These are phyloP conservation scores for Stomorhina lunata DNA, from an alignment of 2,888 invertebrate genomes.

Conservation along the genomic window DNA sequence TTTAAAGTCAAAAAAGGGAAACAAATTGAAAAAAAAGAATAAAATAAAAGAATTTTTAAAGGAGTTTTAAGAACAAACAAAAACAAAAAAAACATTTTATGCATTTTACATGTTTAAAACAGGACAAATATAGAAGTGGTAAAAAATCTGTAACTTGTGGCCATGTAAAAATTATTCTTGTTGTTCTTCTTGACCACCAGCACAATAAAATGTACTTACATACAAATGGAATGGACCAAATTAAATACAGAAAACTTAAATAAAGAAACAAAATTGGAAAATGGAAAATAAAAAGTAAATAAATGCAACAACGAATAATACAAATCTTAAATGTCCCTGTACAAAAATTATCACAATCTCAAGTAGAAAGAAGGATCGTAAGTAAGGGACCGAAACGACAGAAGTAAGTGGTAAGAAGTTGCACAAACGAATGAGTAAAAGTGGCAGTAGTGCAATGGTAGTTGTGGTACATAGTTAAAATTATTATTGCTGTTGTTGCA, in stretches of 20 bases:
- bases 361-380: conserved; percentile 25
- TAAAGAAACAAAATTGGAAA: neutral
- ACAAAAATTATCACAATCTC: conserved; percentile 54
- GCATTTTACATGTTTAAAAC: conserved; percentile 32
- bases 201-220: neutral
- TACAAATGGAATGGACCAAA: conserved; percentile 37
- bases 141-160: conserved; percentile 34
- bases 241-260: conserved; percentile 40
- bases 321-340: conserved; percentile 54
- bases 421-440: neutral
- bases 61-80: neutral
- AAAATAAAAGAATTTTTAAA: conserved; percentile 5
- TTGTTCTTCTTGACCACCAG: conserved; percentile 35
- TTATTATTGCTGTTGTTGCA: conserved; percentile 18
- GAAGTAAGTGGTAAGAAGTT: neutral
- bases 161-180: conserved; percentile 13
- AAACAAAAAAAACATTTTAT: conserved; percentile 33
- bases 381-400: too few relatives aligned
- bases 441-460: conserved; percentile 8
- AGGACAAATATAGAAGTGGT: conserved; percentile 10
- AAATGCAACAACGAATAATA: conserved; percentile 36
- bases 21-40: neutral
- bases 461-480: conserved; percentile 21
- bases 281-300: conserved; percentile 22
- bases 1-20: neutral